phyloP scores from a whole-genome alignment of 2,797 vertebrate species.

The Pseudochirops corinnae region DNA sequence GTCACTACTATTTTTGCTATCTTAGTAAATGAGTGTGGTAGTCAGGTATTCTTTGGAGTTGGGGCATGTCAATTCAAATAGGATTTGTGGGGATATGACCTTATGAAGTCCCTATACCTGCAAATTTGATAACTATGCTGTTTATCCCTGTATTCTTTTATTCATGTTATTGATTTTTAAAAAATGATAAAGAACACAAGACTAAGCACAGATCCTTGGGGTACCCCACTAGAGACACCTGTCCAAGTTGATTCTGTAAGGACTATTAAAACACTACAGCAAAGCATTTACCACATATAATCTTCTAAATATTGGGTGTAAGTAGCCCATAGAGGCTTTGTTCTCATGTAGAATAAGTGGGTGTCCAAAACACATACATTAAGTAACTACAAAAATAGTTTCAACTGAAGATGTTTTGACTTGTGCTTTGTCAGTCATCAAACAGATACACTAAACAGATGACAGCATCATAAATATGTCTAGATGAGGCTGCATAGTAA shows the following conservation, averaged over 20 bases:
- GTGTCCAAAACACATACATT: not conserved
- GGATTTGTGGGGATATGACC: not conserved
- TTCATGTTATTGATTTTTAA: not conserved
- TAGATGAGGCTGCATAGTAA: not conserved
- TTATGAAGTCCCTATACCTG: not conserved
- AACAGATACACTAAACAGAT: slow-evolving; percentile 43
- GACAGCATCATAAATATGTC: slow-evolving; percentile 22
- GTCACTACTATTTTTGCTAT: not conserved
- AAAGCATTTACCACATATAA: not conserved
- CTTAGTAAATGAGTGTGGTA: not conserved
- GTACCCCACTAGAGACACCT: not conserved
- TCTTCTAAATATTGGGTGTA: not conserved
- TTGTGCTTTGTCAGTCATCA: slow-evolving; percentile 60
- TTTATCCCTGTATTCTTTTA: not conserved
- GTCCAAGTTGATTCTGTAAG: not conserved
- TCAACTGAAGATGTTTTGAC: slow-evolving; percentile 61
- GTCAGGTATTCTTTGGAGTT: not conserved
- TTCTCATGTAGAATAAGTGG: not conserved
- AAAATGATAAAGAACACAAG: not conserved
- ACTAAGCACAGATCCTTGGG: not conserved
- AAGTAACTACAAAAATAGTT: slow-evolving; percentile 58
- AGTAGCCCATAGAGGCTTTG: not conserved
- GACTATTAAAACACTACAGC: not conserved
- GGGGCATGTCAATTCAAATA: not conserved
- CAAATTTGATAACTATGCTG: not conserved